These are phyloP conservation scores for Bombus fervidus DNA, from an alignment of 1,140 invertebrate species.

Conservation along the genomic window DNA sequence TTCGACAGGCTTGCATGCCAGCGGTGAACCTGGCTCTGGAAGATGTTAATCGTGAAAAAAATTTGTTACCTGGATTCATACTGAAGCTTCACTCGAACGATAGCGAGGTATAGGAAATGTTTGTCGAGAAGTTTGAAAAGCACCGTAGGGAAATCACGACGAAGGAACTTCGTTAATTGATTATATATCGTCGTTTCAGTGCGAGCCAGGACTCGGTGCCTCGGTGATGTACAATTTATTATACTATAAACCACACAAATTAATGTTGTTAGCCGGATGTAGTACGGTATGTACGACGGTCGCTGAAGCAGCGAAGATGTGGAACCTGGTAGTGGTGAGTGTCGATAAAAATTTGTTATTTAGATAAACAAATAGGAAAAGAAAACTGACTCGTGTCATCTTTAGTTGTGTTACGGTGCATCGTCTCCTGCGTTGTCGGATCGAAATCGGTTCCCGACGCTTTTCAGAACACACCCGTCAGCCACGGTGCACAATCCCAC, in stretches of 20 bases:
- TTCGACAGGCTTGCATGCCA: slow-evolving; percentile 91
- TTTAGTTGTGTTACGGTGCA: slow-evolving; percentile 98
- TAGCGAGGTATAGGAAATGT: slow-evolving; percentile 91
- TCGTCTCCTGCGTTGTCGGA: slow-evolving; percentile 99
- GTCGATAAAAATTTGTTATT: background rate
- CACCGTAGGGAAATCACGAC: background rate
- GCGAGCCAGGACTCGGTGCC: slow-evolving; percentile 97
- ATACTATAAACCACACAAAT: slow-evolving; percentile 97
- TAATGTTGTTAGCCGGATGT: slow-evolving; percentile 98
- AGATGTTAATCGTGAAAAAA: slow-evolving; percentile 95
- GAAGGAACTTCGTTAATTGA: slow-evolving; percentile 2
- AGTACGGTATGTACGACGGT: slow-evolving; percentile 99
- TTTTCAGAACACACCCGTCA: slow-evolving; percentile 99
- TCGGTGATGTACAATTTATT: slow-evolving; percentile 99
- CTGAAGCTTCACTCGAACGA: slow-evolving; percentile 97
- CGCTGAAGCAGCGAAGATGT: slow-evolving; percentile 99
- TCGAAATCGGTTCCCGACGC: slow-evolving; percentile 96
- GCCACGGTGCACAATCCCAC: slow-evolving; percentile 99
- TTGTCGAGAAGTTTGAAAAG: background rate
- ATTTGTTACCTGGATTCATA: slow-evolving; percentile 95
- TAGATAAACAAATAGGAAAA: background rate
- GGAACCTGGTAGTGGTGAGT: slow-evolving; percentile 99
- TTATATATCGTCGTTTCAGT: slow-evolving; percentile 86
- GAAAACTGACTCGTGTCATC: slow-evolving; percentile 15
- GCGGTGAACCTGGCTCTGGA: slow-evolving; percentile 97